Evolutionary conservation across 2,113 vertebrate species (phyloP).

Genomic region (Lagopus muta): DNA sequence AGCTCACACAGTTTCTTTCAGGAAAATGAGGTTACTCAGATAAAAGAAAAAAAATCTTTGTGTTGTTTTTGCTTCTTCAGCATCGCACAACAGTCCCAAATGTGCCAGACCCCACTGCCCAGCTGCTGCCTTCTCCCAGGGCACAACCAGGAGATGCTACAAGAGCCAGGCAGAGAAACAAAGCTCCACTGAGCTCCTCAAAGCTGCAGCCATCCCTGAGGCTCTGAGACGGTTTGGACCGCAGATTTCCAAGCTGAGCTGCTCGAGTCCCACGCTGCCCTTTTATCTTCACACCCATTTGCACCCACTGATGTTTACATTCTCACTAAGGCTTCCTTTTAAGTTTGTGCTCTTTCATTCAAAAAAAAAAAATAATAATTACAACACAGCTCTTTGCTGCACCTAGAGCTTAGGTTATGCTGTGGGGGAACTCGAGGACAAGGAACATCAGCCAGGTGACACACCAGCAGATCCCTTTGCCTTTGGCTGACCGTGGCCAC

Average conservation of each 20-base stretch:
- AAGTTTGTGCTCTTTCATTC: not conserved
- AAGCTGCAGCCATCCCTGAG: not conserved
- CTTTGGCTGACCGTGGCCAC: too few species aligned
- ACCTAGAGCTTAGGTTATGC: fast-evolving
- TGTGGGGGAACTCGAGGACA: not conserved
- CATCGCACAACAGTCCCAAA: not conserved
- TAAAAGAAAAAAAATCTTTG: not conserved
- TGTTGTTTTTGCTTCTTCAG: not conserved
- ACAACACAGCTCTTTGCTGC: not conserved
- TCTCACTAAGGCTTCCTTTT: not conserved
- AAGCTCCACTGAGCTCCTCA: not conserved
- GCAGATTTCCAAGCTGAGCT: not conserved
- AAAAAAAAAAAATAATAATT: not conserved
- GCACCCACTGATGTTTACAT: not conserved
- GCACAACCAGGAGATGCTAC: not conserved
- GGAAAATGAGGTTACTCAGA: not conserved
- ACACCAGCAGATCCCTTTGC: too few species aligned
- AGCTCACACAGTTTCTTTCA: not conserved
- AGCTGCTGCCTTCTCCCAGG: not conserved
- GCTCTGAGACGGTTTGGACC: not conserved
- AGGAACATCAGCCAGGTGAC: too few species aligned
- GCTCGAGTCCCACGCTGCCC: not conserved
- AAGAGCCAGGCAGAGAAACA: not conserved
- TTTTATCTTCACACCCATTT: not conserved
- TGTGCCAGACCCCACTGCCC: not conserved